Base-by-base conservation (phyloP, 2,888 invertebrate genomes). In the Schizotus pectinicornis region DNA sequence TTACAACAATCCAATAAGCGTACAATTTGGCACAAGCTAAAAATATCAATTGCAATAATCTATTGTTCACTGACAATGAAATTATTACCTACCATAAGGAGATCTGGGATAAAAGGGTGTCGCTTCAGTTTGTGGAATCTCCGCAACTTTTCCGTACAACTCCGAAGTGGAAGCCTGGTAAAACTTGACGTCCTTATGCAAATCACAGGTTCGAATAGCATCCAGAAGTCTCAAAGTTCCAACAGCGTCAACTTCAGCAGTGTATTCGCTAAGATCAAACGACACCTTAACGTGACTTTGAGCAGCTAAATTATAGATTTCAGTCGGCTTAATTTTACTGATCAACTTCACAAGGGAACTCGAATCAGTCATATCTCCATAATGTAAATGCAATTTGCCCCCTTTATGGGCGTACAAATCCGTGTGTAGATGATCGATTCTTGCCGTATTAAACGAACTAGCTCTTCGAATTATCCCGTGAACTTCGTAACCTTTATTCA, bases 201-300 rank as follows among this genome's bases (percentile, higher is more conserved):
- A 81, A 0, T 92, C 91, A 63, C 93, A 95, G 0, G 94, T 94
- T 65, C 94, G 84, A 54, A 98, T 93, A 0, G 98, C 97, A 77
- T 98, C 97, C 47, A 97, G 80, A 32, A 98, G 81, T 65, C 97
- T 84, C 14, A 98, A 82, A 0, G 96, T 95, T 7, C 98, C 97
- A n/a, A 97, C 86, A 0, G 92, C 97, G 79, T 97, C 96, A 1
- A 98, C 97, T 82, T 99, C 97, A 0, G 98, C 97, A 0, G 99
- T 99, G 75, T 99, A 99, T 81, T 99, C 98, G 72, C 97, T 96
- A 60, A 99, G 82, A 75, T 99, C 98, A 77, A 99, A 99, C 0
- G 98, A 99, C 34, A 98, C 96, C 82, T 98, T 98, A 1, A 99
- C 98, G 80, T 99, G 99, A 67, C 98, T 98, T 78, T 99, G 98